These are phyloP conservation scores for Heterodera filipjevi DNA, from an alignment of 2,888 invertebrate species.

Conservation along the genomic window DNA sequence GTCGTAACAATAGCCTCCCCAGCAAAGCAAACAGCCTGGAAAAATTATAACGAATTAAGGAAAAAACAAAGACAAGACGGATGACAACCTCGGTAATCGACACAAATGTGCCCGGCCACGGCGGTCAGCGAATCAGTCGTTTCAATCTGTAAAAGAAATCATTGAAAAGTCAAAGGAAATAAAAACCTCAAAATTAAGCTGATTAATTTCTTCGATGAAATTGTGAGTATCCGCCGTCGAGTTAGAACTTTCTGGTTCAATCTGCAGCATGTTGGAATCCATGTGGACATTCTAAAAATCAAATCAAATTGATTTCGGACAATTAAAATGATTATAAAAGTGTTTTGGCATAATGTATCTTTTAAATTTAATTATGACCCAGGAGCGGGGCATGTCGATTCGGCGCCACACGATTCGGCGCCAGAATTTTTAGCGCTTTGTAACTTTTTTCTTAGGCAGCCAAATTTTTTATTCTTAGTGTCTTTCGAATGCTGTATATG, in stretches of 20 bases:
- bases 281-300: not conserved
- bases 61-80: not conserved
- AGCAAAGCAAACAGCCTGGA: conserved; percentile 26
- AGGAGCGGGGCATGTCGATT: too few relatives aligned
- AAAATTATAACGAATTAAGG: not conserved
- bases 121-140: conserved; percentile 20
- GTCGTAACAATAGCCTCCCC: conserved; percentile 29
- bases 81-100: not conserved
- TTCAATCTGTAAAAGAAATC: conserved; percentile 10
- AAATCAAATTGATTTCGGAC: not conserved
- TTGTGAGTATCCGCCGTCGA: not conserved
- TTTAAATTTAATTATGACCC: too few relatives aligned
- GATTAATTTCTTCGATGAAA: conserved; percentile 9
- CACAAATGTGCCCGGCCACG: conserved; percentile 27
- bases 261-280: not conserved
- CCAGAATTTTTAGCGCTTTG: too few relatives aligned
- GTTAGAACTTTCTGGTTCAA: not conserved
- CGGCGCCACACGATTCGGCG: too few relatives aligned
- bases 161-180: not conserved
- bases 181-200: conserved; percentile 22
- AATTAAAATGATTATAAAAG: not conserved
- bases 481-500: too few relatives aligned
- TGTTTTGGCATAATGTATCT: too few relatives aligned
- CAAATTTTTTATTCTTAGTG: too few relatives aligned
- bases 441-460: too few relatives aligned